These are phyloP conservation scores for Cardinalis cardinalis DNA, from an alignment of 2,113 vertebrate species.

Conservation along the genomic window DNA sequence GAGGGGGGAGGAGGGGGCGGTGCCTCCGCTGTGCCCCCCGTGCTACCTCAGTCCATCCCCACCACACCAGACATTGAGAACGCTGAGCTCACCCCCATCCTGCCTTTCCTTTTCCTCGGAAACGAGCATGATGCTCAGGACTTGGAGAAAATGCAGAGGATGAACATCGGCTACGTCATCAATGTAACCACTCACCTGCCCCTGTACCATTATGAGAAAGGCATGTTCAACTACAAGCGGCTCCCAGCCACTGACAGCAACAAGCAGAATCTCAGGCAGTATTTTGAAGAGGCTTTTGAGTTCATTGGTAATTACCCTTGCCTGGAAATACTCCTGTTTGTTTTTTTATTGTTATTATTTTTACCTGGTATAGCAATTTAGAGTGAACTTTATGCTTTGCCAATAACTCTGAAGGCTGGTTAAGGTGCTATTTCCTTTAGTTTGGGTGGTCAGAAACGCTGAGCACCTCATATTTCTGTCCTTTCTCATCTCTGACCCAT, in stretches of 20 bases:
- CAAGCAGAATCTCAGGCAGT: constrained; percentile 99
- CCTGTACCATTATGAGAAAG: constrained; percentile 93
- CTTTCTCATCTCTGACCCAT: neutral
- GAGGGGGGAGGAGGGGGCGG: constrained; percentile 76
- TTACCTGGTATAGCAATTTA: neutral
- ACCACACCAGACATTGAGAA: constrained; percentile 96
- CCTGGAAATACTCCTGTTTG: neutral
- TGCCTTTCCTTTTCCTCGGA: constrained; percentile 95
- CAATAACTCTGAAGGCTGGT: neutral
- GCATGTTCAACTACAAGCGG: constrained; percentile 91
- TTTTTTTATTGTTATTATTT: neutral
- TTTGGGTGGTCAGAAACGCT: neutral
- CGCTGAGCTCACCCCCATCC: constrained; percentile 91
- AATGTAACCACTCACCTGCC: constrained; percentile 97
- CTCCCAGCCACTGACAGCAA: constrained; percentile 97
- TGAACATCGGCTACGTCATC: constrained; percentile 90
- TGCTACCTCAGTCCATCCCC: constrained; percentile 90
- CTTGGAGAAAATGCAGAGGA: constrained; percentile 86
- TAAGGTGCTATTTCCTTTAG: neutral
- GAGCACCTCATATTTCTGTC: neutral
- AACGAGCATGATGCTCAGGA: constrained; percentile 95
- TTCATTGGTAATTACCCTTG: constrained; percentile 87
- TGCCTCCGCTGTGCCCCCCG: constrained; percentile 73
- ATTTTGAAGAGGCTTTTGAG: constrained; percentile 98
- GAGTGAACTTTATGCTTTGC: neutral